Base-by-base conservation (phyloP, 2,113 vertebrate genomes). In the Cricetomys ansorgei region DNA sequence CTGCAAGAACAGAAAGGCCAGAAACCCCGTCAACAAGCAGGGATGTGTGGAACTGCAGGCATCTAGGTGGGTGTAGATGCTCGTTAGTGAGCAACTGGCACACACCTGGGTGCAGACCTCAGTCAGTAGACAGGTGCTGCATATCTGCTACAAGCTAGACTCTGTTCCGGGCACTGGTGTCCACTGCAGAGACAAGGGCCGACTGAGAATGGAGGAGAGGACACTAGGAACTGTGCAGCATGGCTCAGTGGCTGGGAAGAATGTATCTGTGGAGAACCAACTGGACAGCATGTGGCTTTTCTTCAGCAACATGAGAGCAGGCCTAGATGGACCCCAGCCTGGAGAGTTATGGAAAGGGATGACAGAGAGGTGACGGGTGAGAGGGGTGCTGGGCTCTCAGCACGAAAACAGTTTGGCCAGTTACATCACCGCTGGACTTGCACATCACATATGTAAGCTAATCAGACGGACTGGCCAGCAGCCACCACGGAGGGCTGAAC, bases 41-140 rank as follows among this genome's bases (percentile, higher is more conserved):
- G 59, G 59, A 12, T 37, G 7, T 0, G 50, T 21, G 4, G 86
- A 64, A 29, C 21, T 16, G 45, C 29, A 27, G 81, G 59, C 59
- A 85, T 23, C 45, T 25, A 55, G 45, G 76, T 23, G 19, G 50
- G 16, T 37, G 17, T 27, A 16, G 79, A 79, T n/a, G n/a, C n/a
- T n/a, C 25, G 43, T 76, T 25, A 50, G 75, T 9, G 31, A 50
- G 50, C 27, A 76, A 43, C 48, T 17, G 25, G 43, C 73, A 45
- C 25, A 70, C 37, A 29, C n/a, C n/a, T n/a, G n/a, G 53, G 37
- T 37, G 2, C 25, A 7, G 27, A 62, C 48, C 5, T 50, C 21
- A 2, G 25, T 55, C 27, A 0, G 11, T 11, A 17, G 37, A 65
- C n/a, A n/a, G n/a, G n/a, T n/a, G n/a, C 67, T 2, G 7, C 0